Evolutionary conservation across 2,888 invertebrate species (phyloP).

Genomic region (Acanthococcus lagerstroemiae): DNA sequence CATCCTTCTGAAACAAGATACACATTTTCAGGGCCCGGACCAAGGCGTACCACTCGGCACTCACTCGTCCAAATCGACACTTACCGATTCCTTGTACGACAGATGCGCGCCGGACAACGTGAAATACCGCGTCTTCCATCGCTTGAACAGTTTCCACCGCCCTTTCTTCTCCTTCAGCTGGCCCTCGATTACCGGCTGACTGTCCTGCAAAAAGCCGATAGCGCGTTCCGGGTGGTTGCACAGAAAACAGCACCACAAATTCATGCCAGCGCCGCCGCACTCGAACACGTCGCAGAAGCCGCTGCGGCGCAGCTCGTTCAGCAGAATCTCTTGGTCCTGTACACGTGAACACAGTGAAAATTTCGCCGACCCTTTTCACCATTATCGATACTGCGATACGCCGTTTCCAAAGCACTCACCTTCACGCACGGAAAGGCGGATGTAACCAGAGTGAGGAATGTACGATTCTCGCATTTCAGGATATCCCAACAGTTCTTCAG

Average conservation of each 20-base stretch:
- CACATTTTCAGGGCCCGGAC: background rate
- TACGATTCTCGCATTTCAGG: conserved; percentile 79
- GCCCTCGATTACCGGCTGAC: conserved; percentile 80
- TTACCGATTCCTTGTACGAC: conserved; percentile 72
- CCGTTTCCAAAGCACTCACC: conserved; percentile 45
- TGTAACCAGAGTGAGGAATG: conserved; percentile 80
- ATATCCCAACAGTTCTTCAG: conserved; percentile 91
- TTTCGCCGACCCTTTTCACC: background rate
- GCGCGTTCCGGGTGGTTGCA: conserved; percentile 88
- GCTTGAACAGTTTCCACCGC: conserved; percentile 77
- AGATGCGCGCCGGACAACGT: conserved; percentile 86
- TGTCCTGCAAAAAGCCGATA: conserved; percentile 66
- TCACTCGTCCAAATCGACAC: conserved; percentile 40
- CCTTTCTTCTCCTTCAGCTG: conserved; percentile 86
- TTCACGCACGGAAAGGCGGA: conserved; percentile 85
- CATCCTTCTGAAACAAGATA: conserved; percentile 12
- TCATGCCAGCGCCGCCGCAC: conserved; percentile 48
- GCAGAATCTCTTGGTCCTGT: conserved; percentile 75
- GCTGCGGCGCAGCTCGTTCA: conserved; percentile 73
- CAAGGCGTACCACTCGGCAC: background rate
- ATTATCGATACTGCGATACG: background rate
- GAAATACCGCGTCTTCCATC: conserved; percentile 91
- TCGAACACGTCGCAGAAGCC: conserved; percentile 92
- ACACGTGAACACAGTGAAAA: conserved; percentile 32
- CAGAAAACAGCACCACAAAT: conserved; percentile 81